Evolutionary conservation across 2,888 invertebrate species (phyloP), one percentile per base, ranked within the genome.

Genomic region (Cylindroiulus punctatus): DNA sequence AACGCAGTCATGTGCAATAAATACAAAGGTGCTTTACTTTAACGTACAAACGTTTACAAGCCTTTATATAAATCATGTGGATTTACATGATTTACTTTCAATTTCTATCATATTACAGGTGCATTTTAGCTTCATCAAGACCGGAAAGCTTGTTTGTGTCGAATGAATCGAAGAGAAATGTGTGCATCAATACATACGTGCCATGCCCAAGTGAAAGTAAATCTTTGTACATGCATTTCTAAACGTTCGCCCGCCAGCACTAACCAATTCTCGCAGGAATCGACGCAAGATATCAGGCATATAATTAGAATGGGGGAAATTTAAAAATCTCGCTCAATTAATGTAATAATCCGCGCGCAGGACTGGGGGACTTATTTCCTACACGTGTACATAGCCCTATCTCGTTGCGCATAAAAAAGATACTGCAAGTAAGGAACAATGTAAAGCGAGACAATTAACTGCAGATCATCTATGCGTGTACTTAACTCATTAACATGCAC

Each of bases 241-340:
- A 76, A 76, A 76, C 76, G 76, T 76, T 76, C 14, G 30, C 76
- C 76, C 76, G 76, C 30, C 26, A 76, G 76, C 76, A 76, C 30
- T 26, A 76, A 14, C 76, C 30, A 76, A 76, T 76, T 30, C 76
- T 76, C 76, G 76, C 30, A 7, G 76, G 76, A 76, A 76, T 76
- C 26, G 76, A 30, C 76, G 76, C 76, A 26, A 26, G 76, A 30
- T 76, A 76, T 30, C 76, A 76, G 76, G 30, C 76, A 76, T 76
- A 76, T 76, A 76, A 76, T 76, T 76, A 76, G 76, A 76, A 76
- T 76, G 76, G 76, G 76, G 76, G 17, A 76, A 76, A 76, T 76
- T 76, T 76, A 30, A 30, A 76, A 76, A 76, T 76, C 76, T 76
- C 76, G 76, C 76, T 30, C 76, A 76, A 76, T 76, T 76, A 76